A percentile compares a stretch with the other conserved stretches of the same genome.
phyloP scores from a whole-genome alignment of 2,113 vertebrate species.

The Thinocorus orbignyianus region DNA sequence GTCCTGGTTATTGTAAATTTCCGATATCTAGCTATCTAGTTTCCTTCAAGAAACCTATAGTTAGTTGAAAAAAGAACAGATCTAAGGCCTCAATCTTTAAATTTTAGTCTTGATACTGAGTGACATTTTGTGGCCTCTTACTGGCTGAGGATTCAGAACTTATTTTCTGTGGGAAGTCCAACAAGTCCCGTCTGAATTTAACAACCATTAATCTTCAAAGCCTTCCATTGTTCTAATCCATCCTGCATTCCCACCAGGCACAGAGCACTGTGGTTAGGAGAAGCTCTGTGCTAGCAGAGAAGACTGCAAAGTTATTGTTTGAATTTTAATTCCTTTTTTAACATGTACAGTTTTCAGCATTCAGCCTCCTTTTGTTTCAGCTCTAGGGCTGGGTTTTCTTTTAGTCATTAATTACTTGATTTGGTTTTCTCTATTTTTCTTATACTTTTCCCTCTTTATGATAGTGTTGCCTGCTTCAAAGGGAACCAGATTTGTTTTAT shows the following conservation, averaged over 20 bases:
- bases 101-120: neutral
- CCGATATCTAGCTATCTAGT: conserved; percentile 7
- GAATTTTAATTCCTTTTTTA: conserved; percentile 15
- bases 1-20: neutral
- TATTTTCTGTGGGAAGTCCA: conserved; percentile 22
- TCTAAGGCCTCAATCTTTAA: neutral
- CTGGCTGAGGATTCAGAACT: conserved; percentile 1
- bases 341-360: neutral
- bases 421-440: neutral
- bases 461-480: neutral
- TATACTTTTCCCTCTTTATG: neutral
- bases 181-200: neutral
- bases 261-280: neutral
- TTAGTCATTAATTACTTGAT: neutral
- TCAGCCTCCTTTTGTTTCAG: neutral
- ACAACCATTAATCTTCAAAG: conserved; percentile 30
- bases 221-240: neutral
- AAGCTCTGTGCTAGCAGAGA: neutral
- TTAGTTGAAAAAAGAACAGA: neutral
- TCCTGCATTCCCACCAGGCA: neutral
- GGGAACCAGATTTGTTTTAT: neutral
- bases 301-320: conserved; percentile 31
- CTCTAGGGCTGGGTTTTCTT: neutral
- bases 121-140: conserved; percentile 28
- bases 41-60: conserved; percentile 12